Conservation (phyloP, 2,113 vertebrate genomes). For the Eonycteris spelaea region DNA sequence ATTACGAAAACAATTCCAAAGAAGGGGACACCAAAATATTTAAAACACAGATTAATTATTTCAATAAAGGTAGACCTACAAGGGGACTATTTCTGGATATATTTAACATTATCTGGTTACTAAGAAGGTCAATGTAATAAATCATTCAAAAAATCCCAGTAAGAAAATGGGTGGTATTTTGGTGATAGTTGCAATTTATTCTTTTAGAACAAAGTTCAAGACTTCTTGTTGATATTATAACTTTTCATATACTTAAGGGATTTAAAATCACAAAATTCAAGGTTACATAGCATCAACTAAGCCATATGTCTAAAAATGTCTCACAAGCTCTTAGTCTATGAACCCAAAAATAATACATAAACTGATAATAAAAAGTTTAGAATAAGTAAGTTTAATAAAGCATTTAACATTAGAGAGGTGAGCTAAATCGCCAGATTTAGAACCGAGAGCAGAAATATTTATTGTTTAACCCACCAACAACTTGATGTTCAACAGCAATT, state of each 20-base stretch:
- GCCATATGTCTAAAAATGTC: not conserved
- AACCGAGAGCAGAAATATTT: not conserved
- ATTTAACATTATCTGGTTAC: not conserved
- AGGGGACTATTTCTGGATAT: not conserved
- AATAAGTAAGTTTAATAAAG: not conserved
- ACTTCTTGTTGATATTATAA: not conserved
- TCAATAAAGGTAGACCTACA: not conserved
- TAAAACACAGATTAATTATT: not conserved
- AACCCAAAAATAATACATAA: not conserved
- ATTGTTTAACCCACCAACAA: not conserved
- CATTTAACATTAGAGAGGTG: not conserved
- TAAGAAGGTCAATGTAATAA: not conserved
- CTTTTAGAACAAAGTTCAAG: not conserved
- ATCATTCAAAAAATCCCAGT: not conserved
- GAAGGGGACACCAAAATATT: not conserved
- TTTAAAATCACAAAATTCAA: not conserved
- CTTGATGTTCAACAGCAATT: not conserved
- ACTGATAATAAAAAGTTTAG: not conserved
- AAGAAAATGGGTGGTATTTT: not conserved
- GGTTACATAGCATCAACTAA: not conserved
- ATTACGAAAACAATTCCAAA: conserved; percentile 17
- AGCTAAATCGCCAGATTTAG: not conserved
- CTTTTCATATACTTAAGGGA: not conserved
- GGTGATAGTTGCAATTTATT: not conserved
- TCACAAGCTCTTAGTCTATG: not conserved